These are phyloP conservation scores for Drosophila repletoides DNA, from an alignment of 1,140 invertebrate species.

Conservation along the genomic window DNA sequence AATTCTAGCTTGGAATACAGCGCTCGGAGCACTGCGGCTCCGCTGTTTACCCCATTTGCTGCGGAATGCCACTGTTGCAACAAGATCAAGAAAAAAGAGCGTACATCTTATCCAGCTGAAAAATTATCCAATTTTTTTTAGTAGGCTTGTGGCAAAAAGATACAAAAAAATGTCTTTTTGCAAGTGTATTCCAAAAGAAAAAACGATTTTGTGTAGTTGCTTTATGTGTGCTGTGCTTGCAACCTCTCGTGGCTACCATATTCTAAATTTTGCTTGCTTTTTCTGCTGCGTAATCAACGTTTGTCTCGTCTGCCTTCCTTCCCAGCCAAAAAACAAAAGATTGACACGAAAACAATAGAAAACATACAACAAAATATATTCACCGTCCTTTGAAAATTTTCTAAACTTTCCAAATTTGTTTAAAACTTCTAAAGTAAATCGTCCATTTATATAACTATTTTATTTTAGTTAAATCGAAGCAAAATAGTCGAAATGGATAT, in stretches of 20 bases:
- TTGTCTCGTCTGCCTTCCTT: slow-evolving; percentile 48
- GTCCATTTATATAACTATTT: too few species aligned
- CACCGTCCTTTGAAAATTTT: too few species aligned
- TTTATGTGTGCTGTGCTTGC: slow-evolving; percentile 22
- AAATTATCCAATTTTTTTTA: neutral
- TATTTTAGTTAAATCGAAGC: too few species aligned
- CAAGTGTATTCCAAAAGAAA: slow-evolving; percentile 3
- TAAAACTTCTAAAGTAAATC: too few species aligned
- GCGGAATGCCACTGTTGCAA: slow-evolving; percentile 30
- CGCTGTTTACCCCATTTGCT: neutral
- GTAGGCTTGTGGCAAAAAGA: neutral
- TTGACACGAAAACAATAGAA: too few species aligned
- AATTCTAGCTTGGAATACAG: slow-evolving; percentile 74
- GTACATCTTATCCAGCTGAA: slow-evolving; percentile 7
- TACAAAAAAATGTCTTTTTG: too few species aligned
- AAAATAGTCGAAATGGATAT: too few species aligned
- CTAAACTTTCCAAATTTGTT: too few species aligned
- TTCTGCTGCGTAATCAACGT: slow-evolving; percentile 44
- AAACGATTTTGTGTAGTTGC: neutral
- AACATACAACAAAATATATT: too few species aligned
- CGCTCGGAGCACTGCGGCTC: slow-evolving; percentile 38
- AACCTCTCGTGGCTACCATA: slow-evolving; percentile 30
- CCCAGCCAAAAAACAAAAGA: slow-evolving; percentile 1
- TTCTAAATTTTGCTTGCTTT: slow-evolving; percentile 42
- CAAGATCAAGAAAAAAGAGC: slow-evolving; percentile 29